phyloP scores from a whole-genome alignment of 2,113 vertebrate genomes.

The Catharus bicknelli region DNA sequence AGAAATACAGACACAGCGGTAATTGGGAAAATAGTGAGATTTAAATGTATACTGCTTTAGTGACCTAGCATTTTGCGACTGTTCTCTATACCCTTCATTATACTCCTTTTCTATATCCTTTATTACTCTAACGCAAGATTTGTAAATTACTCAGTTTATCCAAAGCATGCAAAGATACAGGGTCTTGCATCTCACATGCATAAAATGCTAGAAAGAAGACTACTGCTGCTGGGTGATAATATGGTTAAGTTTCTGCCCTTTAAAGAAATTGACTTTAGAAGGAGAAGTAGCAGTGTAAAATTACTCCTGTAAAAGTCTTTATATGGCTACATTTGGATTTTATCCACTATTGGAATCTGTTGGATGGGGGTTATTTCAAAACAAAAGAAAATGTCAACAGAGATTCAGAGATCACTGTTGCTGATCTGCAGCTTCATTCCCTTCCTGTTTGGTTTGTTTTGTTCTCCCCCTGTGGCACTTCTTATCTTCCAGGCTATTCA shows the following conservation, averaged over 20 bases:
- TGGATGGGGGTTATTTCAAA: neutral
- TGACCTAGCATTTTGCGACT: neutral
- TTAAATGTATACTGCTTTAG: neutral
- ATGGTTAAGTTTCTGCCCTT: neutral
- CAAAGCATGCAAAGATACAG: neutral
- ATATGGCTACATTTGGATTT: neutral
- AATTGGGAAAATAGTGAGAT: neutral
- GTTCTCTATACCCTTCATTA: neutral
- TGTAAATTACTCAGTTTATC: neutral
- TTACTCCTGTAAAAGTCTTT: neutral
- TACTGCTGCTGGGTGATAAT: neutral
- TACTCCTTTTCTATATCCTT: neutral
- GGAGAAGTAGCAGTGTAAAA: neutral
- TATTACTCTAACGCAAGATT: neutral
- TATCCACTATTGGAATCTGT: neutral
- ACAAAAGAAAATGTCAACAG: neutral
- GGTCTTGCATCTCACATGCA: neutral
- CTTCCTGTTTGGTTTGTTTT: neutral
- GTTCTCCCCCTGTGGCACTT: neutral
- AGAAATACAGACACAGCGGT: neutral
- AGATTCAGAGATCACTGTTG: neutral
- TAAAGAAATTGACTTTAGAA: neutral
- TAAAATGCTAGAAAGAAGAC: neutral
- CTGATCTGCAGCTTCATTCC: neutral
- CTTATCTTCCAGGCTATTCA: neutral